Conservation (phyloP, 1,140 invertebrate genomes). For the Leptopilina boulardi region DNA sequence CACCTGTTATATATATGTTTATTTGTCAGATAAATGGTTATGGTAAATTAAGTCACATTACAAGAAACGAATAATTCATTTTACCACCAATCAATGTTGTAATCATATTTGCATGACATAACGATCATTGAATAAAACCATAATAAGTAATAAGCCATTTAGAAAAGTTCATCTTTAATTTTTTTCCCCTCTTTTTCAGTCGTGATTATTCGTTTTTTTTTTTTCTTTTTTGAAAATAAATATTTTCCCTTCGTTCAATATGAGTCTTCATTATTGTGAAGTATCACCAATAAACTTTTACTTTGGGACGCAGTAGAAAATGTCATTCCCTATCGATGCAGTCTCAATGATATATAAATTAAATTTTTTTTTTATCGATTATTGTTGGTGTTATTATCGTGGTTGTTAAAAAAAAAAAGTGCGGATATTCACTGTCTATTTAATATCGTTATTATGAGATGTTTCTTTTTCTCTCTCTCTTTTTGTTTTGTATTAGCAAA, state of each 20-base stretch:
- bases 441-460: no score
- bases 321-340: neutral
- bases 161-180: neutral
- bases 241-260: neutral
- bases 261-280: neutral
- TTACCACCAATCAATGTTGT: neutral
- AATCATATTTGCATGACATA: neutral
- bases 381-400: neutral
- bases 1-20: slow-evolving; percentile 5
- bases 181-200: neutral
- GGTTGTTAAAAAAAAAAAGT: neutral
- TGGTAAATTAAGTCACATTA: neutral
- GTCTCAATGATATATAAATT: neutral
- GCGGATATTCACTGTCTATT: neutral
- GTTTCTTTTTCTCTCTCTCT: no score
- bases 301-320: neutral
- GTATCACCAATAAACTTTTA: neutral
- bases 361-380: neutral
- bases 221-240: neutral
- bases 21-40: neutral
- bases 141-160: neutral
- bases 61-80: neutral
- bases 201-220: neutral
- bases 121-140: neutral
- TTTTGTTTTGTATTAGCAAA: no score